phyloP scores from a whole-genome alignment of 1,140 invertebrate genomes.

The Pseudomyrmex flavicornis region DNA sequence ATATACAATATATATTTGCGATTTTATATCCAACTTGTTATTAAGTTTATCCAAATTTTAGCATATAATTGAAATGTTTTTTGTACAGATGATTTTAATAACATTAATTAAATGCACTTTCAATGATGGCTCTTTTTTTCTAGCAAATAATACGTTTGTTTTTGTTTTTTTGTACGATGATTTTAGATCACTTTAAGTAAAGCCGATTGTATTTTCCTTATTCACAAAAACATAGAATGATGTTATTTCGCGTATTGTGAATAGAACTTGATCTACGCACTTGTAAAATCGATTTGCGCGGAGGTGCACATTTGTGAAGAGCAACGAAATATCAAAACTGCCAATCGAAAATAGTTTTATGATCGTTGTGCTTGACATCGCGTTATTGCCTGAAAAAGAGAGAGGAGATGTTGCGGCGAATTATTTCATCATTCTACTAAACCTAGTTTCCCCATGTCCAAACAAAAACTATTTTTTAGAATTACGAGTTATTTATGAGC shows the following conservation, averaged over 20 bases:
- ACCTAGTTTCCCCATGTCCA: too few relatives aligned
- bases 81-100: too few relatives aligned
- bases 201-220: neutral
- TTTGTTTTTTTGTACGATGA: neutral
- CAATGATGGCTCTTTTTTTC: neutral
- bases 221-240: neutral
- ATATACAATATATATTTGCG: neutral
- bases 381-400: neutral
- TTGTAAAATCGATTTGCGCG: constrained; percentile 35
- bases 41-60: neutral
- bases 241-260: constrained; percentile 10
- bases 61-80: neutral
- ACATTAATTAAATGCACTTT: neutral
- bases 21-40: neutral
- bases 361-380: constrained; percentile 20
- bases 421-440: constrained; percentile 16
- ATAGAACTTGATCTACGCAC: constrained; percentile 48
- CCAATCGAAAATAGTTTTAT: constrained; percentile 49
- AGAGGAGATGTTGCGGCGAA: constrained; percentile 19
- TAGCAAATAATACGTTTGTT: neutral
- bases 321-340: constrained; percentile 28
- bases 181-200: constrained; percentile 6
- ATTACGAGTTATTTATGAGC: too few relatives aligned
- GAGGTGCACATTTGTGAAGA: constrained; percentile 30
- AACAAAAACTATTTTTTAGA: too few relatives aligned